These are phyloP conservation scores for Ladona fulva DNA, from an alignment of 1,140 invertebrate genomes.

Conservation along the genomic window DNA sequence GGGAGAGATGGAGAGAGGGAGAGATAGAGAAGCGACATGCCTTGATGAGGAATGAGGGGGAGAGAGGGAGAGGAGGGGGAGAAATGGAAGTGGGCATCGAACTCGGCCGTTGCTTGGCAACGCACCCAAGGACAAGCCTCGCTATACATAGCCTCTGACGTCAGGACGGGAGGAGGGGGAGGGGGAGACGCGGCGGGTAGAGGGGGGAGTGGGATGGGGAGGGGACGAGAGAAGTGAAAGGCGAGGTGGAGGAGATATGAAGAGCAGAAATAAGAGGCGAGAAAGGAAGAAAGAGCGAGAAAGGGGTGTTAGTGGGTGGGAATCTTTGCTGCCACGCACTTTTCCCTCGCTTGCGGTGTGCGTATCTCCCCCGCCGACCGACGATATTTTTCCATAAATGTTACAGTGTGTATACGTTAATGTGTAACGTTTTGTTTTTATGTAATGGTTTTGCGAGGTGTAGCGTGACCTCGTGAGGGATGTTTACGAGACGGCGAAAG, in stretches of 20 bases:
- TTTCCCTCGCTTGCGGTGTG: too few relatives aligned
- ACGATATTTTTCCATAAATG: too few relatives aligned
- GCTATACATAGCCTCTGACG: slow-evolving; percentile 3
- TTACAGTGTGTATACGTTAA: too few relatives aligned
- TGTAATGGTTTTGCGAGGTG: too few relatives aligned
- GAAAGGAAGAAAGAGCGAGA: neutral
- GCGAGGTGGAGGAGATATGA: neutral
- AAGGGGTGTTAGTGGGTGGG: too few relatives aligned
- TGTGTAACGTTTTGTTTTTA: too few relatives aligned
- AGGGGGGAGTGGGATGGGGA: neutral
- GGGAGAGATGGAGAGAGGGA: neutral
- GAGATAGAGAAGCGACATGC: neutral
- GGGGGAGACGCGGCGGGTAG: neutral
- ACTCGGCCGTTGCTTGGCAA: slow-evolving; percentile 6
- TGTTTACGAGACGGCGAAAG: too few relatives aligned
- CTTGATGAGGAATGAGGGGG: neutral
- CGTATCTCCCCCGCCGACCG: too few relatives aligned
- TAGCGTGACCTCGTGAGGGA: too few relatives aligned
- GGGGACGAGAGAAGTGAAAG: neutral
- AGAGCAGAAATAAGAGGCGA: neutral
- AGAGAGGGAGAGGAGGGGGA: neutral
- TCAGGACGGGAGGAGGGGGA: neutral
- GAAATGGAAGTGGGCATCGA: neutral
- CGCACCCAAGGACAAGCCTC: slow-evolving; percentile 1
- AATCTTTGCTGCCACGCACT: too few relatives aligned